Base-by-base conservation (phyloP, 2,888 invertebrate species). In the Tetrapedia diversipes region DNA sequence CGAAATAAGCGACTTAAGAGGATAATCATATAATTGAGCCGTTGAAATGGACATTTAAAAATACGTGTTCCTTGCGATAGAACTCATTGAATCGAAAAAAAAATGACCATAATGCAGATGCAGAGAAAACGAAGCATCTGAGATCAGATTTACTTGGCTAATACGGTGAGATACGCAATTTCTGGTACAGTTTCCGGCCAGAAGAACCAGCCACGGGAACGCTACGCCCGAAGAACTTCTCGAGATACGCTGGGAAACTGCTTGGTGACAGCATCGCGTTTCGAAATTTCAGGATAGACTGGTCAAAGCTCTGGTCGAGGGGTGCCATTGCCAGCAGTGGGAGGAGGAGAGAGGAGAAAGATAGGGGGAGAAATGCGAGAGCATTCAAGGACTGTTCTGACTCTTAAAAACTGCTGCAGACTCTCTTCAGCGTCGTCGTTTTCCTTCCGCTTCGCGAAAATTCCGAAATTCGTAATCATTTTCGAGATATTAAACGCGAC, bases 81-180 rank as follows among this genome's bases (percentile, higher is more conserved):
- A n/a, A n/a, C n/a, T n/a, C n/a, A n/a, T n/a, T n/a, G n/a, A n/a
- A n/a, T n/a, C n/a, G n/a, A n/a, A n/a, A n/a, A n/a, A n/a, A n/a
- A n/a, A n/a, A n/a, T n/a, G n/a, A n/a, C n/a, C n/a, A n/a, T n/a
- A n/a, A n/a, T n/a, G n/a, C 27, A 29, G 4, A 29, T 4, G 51
- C 1, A 27, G 65, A 27, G 56, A 60, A 27, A 56, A 60, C 14
- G 60, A 64, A 59, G 56, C 51, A 63, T 49, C 24, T 43, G 71
- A 68, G 76, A 82, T 83, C 74, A 71, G 83, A 84, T 86, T 86
- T 84, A 80, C 83, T 79, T 39, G 67, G 47, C 47, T 24, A 41
- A 39, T 39, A 6, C 6, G 22, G 32, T 41, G 57, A 47, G 61
- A 80, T 85, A 61, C 66, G 65, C 61, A 71, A 79, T 72, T 79